Evolutionary conservation across 2,797 vertebrate species (phyloP).

Genomic region (Diglossa cyanea): DNA sequence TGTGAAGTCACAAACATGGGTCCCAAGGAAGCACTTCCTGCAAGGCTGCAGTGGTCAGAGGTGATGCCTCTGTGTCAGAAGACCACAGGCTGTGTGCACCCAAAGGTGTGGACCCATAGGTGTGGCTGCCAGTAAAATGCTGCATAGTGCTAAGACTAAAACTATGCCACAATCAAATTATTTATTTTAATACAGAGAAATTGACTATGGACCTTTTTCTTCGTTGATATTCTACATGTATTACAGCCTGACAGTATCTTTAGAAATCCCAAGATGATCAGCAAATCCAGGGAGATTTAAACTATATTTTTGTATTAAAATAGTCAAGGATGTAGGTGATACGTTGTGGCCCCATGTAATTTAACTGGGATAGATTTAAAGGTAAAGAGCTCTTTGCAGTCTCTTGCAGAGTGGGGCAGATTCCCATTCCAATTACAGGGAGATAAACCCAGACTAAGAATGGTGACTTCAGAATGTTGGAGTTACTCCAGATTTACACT

Average conservation of each 20-base stretch:
- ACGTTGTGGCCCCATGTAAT: background rate
- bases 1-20: background rate
- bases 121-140: background rate
- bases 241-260: constrained; percentile 24
- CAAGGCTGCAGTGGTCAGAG: background rate
- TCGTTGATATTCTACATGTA: constrained; percentile 8
- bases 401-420: constrained; percentile 14
- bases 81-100: rapidly evolving
- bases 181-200: constrained; percentile 8
- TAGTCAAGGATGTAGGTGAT: constrained; percentile 58
- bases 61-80: background rate
- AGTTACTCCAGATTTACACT: constrained; percentile 7
- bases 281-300: constrained; percentile 52
- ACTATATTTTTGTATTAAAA: constrained; percentile 62
- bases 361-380: constrained; percentile 58
- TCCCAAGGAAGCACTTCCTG: background rate
- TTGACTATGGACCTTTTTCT: background rate
- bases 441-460: constrained; percentile 11
- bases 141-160: background rate
- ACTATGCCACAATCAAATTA: background rate
- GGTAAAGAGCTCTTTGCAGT: constrained; percentile 31
- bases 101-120: background rate
- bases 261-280: constrained; percentile 49
- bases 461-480: background rate
- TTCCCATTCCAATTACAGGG: constrained; percentile 16